Conservation (phyloP, 2,797 vertebrate genomes). For the Enoplosus armatus region DNA sequence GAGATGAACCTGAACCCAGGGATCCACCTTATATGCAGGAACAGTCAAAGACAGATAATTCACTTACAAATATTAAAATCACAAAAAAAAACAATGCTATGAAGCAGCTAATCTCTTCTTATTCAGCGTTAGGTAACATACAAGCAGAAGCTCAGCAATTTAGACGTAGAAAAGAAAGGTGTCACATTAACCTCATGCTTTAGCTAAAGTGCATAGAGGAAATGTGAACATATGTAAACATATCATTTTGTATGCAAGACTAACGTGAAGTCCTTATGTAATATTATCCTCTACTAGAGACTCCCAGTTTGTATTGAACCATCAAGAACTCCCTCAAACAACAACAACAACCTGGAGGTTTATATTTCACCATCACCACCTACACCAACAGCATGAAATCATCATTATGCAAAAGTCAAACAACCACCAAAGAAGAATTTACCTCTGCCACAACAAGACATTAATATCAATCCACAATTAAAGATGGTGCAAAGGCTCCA, state of each 20-base stretch:
- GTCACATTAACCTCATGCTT: background rate
- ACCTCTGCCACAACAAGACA: background rate
- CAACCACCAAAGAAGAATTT: background rate
- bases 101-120: background rate
- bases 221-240: background rate
- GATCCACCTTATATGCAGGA: background rate
- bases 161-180: background rate
- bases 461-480: background rate
- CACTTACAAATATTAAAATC: background rate
- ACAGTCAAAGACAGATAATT: background rate
- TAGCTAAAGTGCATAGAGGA: background rate
- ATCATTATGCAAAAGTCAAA: background rate
- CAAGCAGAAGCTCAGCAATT: background rate
- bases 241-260: too few relatives aligned
- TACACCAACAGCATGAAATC: background rate
- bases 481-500: background rate
- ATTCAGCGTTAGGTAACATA: background rate
- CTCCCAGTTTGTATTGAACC: background rate
- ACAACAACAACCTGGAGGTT: background rate
- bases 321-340: background rate
- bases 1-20: background rate
- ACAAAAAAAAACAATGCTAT: background rate
- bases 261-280: background rate
- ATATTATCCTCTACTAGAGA: background rate
- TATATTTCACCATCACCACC: background rate